Evolutionary conservation across 2,113 vertebrate species (phyloP).

Genomic region (Mustelus asterias): DNA sequence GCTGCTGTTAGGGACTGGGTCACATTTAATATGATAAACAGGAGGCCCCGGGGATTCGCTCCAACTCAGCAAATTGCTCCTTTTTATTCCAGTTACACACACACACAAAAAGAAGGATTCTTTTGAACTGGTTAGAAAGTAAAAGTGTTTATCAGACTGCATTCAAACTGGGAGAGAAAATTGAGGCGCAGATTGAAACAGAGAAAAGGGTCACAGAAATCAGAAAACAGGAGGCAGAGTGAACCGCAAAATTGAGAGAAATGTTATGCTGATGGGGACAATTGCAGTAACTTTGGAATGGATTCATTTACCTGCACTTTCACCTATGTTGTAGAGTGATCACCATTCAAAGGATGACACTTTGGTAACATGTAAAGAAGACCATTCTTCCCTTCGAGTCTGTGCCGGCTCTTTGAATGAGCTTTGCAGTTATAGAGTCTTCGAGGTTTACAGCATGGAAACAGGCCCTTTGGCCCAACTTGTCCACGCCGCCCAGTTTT

Average conservation of each 20-base stretch:
- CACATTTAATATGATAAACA: not conserved
- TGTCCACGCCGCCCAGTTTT: too few species aligned
- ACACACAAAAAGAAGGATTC: not conserved
- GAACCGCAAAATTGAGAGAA: not conserved
- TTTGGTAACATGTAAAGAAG: not conserved
- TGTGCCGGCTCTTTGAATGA: not conserved
- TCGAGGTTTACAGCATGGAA: too few species aligned
- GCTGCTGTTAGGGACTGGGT: not conserved
- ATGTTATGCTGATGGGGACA: not conserved
- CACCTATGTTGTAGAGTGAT: not conserved
- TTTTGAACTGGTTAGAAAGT: not conserved
- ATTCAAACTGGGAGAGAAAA: not conserved
- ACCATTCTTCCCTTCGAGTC: not conserved
- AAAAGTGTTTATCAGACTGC: not conserved
- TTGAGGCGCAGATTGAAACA: not conserved
- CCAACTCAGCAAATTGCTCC: not conserved
- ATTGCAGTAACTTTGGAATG: not conserved
- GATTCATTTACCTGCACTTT: not conserved
- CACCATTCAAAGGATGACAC: not conserved
- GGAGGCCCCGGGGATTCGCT: conserved; percentile 20
- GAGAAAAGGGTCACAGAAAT: not conserved
- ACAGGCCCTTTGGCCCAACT: too few species aligned
- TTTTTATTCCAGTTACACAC: not conserved
- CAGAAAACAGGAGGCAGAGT: not conserved
- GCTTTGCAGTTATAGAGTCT: not conserved